phyloP scores from a whole-genome alignment of 2,113 vertebrate species.

The Erythrocercus mccallii region DNA sequence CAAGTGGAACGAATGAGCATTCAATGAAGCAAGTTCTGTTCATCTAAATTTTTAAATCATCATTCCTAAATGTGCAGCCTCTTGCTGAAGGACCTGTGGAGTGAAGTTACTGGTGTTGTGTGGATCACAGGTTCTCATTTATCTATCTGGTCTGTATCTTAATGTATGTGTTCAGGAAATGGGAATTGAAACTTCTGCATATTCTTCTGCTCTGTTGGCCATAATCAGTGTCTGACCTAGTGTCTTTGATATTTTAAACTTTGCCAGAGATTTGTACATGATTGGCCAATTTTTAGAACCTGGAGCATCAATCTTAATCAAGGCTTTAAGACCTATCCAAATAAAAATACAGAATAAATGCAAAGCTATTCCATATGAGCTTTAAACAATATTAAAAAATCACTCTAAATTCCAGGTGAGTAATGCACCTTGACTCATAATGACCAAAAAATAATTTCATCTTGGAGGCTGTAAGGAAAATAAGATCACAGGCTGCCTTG shows the following conservation, averaged over 20 bases:
- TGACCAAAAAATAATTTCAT: background rate
- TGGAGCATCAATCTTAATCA: background rate
- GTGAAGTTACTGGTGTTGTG: background rate
- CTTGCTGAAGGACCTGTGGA: background rate
- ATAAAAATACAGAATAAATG: background rate
- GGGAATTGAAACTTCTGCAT: background rate
- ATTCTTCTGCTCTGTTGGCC: background rate
- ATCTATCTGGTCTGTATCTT: background rate
- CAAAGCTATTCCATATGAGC: background rate
- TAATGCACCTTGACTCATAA: conserved; percentile 13
- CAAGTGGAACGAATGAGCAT: background rate
- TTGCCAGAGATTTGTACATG: background rate
- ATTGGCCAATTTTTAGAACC: background rate
- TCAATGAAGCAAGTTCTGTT: background rate
- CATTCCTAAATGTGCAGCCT: background rate
- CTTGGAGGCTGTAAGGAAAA: background rate
- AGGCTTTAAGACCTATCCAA: background rate
- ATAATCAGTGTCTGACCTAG: background rate
- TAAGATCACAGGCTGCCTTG: background rate
- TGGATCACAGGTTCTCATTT: background rate
- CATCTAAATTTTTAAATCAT: background rate
- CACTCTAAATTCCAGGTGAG: background rate
- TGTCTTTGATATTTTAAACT: background rate
- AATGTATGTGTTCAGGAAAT: background rate
- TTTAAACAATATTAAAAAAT: background rate